phyloP scores from a whole-genome alignment of 2,888 invertebrate species.

The Epicampocera succincta region DNA sequence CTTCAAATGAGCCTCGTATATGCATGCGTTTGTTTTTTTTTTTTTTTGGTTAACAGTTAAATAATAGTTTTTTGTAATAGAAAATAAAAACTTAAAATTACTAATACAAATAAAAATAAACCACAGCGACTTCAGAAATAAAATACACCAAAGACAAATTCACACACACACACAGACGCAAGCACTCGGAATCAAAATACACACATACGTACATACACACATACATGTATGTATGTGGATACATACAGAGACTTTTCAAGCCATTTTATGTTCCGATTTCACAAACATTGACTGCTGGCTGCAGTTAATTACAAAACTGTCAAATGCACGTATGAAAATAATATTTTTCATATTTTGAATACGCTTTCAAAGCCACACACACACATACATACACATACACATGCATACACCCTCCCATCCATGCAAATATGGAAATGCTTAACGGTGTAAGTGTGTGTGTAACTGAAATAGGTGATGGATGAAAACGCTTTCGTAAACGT shows the following conservation, averaged over 20 bases:
- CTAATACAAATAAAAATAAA: slow-evolving; percentile 56
- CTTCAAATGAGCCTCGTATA: slow-evolving; percentile 11
- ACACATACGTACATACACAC: slow-evolving; percentile 7
- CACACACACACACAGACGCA: not conserved
- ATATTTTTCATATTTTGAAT: slow-evolving; percentile 64
- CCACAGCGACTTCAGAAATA: slow-evolving; percentile 51
- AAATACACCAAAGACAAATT: not conserved
- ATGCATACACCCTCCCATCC: slow-evolving; percentile 25
- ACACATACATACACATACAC: slow-evolving; percentile 4
- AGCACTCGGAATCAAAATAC: not conserved
- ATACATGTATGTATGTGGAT: slow-evolving; percentile 16
- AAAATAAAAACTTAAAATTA: slow-evolving; percentile 40
- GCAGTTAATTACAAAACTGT: slow-evolving; percentile 82
- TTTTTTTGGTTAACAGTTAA: not conserved
- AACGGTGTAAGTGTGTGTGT: slow-evolving; percentile 1
- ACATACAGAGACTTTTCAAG: slow-evolving; percentile 44
- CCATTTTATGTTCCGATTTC: slow-evolving; percentile 62
- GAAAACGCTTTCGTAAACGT: not conserved
- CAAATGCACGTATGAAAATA: slow-evolving; percentile 77
- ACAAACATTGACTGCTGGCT: slow-evolving; percentile 73
- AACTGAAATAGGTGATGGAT: slow-evolving; percentile 41
- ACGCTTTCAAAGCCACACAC: slow-evolving; percentile 38
- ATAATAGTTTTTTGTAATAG: slow-evolving; percentile 28
- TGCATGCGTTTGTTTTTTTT: not conserved
- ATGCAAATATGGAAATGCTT: too few relatives aligned